phyloP scores from a whole-genome alignment of 2,888 invertebrate species.

The Melipona beecheii region DNA sequence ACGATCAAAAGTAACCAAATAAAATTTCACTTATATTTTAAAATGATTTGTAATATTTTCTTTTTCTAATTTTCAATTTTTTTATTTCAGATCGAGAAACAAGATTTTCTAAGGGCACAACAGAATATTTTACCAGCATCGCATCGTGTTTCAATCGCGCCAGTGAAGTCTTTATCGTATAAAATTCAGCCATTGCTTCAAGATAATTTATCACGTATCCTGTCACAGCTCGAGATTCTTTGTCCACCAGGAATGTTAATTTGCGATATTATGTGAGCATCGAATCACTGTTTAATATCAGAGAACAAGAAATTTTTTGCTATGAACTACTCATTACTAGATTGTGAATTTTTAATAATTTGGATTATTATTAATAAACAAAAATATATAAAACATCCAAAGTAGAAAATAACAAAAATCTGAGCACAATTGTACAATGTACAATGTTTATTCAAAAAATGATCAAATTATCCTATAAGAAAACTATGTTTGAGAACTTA shows the following conservation, averaged over 20 bases:
- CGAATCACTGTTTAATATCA: neutral
- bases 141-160: slow-evolving; percentile 86
- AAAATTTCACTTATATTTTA: neutral
- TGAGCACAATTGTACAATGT: no score
- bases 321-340: no score
- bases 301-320: no score
- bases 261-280: slow-evolving; percentile 64
- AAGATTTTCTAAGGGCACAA: slow-evolving; percentile 86
- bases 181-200: slow-evolving; percentile 87
- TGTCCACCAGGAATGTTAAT: slow-evolving; percentile 86
- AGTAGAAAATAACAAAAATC: neutral
- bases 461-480: no score
- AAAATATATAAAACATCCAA: neutral
- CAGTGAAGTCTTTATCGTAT: slow-evolving; percentile 86
- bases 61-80: neutral
- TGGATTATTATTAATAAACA: no score
- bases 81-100: slow-evolving; percentile 84
- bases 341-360: no score
- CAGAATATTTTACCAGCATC: slow-evolving; percentile 88
- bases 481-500: neutral
- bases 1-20: neutral
- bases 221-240: slow-evolving; percentile 84
- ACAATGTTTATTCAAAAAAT: no score
- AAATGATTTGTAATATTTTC: neutral
- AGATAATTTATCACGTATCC: slow-evolving; percentile 83